Evolutionary conservation across 2,888 invertebrate genomes (phyloP), one percentile per base, ranked within the genome.

Genomic region (Nycteola revayana): DNA sequence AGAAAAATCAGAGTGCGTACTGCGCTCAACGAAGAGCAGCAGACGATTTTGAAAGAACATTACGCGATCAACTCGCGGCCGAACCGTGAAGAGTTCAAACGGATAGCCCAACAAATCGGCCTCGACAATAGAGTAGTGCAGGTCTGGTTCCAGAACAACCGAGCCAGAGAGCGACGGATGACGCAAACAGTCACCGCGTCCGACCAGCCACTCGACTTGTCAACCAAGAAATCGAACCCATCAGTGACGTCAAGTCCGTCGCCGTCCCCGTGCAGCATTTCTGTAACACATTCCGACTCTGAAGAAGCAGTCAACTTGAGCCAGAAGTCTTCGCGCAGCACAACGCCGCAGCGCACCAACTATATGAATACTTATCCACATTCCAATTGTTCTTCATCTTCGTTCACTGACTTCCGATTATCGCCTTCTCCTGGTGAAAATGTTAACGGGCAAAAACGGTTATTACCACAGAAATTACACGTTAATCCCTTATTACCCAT

Each of bases 121-220:
- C 92, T 94, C 58, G 94, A 94, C 35, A 93, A 94, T 24, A 89
- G 96, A 36, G 95, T 96, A 1, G 95, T 95, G 2, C 94, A 98
- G 89, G 98, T 98, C 3, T 98, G 98, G 98, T 98, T 98, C 75
- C 98, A 98, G 86, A 98, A 98, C 76, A 96, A 96, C 49, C 91
- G 98, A 48, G 98, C 98, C 0, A 91, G 97, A 32, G 96, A 96
- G 66, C 92, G 97, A 27, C 91, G 96, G 54, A 76, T 92, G 80
- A 90, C 48, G 7, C 48, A 48, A 46, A 40, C 90, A 21, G 50
- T 75, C 11, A 63, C 75, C 1, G 61, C 71, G 26, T 71, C 83
- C 2, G 96, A 96, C 61, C 95, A 97, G 70, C 98, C 98, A 0
- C 84, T 98, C 36, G 98, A 98, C 81, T 90, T 98, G 54, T 97